Percentiles rank a stretch among this genome's conserved stretches.
phyloP scores from a whole-genome alignment of 1,140 invertebrate species.

The Conus ventricosus region DNA sequence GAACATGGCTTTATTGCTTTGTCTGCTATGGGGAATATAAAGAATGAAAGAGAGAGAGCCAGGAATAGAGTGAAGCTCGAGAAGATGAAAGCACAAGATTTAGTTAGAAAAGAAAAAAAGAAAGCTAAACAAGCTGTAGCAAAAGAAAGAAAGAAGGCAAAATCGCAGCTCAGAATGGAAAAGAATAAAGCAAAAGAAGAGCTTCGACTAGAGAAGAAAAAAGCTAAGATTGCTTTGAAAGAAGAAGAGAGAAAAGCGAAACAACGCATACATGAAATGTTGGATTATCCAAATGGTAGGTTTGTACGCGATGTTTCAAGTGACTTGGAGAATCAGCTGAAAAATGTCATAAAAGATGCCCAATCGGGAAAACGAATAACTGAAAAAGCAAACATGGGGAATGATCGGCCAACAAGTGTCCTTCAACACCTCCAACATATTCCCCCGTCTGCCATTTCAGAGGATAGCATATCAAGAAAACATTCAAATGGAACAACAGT shows the following conservation, averaged over 20 bases:
- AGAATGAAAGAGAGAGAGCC: not conserved
- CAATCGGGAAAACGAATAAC: not conserved
- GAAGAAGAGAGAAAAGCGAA: conserved; percentile 12
- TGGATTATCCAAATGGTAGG: conserved; percentile 1
- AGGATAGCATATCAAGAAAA: not conserved
- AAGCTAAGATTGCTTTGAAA: not conserved
- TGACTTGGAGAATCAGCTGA: not conserved
- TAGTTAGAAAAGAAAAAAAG: not conserved
- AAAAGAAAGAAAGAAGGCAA: not conserved
- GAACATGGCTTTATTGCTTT: not conserved
- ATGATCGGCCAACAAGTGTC: not conserved
- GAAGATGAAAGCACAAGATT: not conserved
- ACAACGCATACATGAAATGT: not conserved
- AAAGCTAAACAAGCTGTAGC: not conserved
- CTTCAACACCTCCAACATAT: not conserved
- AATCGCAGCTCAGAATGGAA: not conserved
- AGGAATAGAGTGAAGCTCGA: not conserved
- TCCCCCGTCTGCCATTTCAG: not conserved
- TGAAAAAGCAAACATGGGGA: not conserved
- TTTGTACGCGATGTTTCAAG: not conserved
- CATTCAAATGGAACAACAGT: not conserved
- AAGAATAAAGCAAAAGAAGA: conserved; percentile 10
- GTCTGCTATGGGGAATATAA: not conserved
- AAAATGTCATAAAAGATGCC: not conserved
- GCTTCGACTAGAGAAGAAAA: not conserved